Evolutionary conservation across 2,888 invertebrate species (phyloP).

Genomic region (Halictus quadricinctus): DNA sequence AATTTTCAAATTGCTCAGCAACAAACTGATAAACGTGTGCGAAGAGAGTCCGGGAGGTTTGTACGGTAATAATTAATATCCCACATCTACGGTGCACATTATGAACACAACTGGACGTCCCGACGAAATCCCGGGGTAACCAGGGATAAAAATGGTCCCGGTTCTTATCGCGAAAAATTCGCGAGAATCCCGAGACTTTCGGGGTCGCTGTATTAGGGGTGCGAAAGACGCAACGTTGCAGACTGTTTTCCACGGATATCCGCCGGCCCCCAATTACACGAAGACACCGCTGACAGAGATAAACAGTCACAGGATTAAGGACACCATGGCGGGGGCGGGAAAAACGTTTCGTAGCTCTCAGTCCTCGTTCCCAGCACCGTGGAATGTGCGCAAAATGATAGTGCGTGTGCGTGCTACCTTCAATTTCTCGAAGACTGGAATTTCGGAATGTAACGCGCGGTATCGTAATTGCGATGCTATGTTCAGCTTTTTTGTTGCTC

Average conservation of each 20-base stretch:
- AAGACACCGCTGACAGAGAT: constrained; percentile 40
- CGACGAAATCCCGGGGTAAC: not conserved
- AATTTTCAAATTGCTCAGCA: no score
- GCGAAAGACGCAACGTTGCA: constrained; percentile 40
- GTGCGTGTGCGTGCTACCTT: not conserved
- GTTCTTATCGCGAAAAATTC: not conserved
- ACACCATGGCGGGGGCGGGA: constrained; percentile 23
- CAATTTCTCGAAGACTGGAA: not conserved
- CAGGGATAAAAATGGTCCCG: not conserved
- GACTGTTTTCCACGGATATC: constrained; percentile 20
- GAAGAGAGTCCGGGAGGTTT: not conserved
- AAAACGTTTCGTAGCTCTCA: constrained; percentile 27
- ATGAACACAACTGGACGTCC: not conserved
- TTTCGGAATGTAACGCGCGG: not conserved
- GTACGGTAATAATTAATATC: not conserved
- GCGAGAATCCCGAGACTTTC: not conserved
- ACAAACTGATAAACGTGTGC: no score
- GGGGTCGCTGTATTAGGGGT: not conserved
- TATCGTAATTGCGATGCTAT: not conserved
- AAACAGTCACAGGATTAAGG: constrained; percentile 57
- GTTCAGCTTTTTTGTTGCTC: not conserved
- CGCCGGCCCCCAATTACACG: constrained; percentile 47
- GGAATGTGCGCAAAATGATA: not conserved
- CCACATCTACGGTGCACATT: not conserved
- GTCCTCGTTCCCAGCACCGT: constrained; percentile 22